Evolutionary conservation across 2,888 invertebrate species (phyloP).

Genomic region (Capitulum mitella): DNA sequence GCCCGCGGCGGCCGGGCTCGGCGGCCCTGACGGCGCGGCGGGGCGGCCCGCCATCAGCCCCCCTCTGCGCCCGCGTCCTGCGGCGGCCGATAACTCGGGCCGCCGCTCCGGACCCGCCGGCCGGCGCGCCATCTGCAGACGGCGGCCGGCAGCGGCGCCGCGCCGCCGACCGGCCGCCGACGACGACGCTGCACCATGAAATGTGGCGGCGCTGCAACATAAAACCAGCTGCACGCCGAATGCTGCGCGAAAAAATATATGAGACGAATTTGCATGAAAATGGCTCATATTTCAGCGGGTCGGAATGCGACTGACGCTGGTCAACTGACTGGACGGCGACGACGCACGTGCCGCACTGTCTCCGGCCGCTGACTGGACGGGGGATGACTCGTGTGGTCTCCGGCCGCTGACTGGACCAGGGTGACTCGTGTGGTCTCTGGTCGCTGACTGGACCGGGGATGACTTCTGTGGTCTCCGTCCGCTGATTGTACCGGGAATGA

Average conservation of each 20-base stretch:
- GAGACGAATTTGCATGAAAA: conserved; percentile 18
- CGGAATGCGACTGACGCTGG: background rate
- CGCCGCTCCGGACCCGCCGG: background rate
- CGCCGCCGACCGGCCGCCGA: background rate
- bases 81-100: background rate
- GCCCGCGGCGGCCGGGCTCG: too few relatives aligned
- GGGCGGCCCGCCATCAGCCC: conserved; percentile 5
- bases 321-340: background rate
- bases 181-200: conserved; percentile 14
- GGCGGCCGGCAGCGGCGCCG: background rate
- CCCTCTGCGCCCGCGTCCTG: conserved; percentile 12
- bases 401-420: too few relatives aligned
- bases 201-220: background rate
- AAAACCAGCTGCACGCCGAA: conserved; percentile 4
- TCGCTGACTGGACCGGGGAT: too few relatives aligned
- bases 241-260: background rate
- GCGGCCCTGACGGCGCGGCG: too few relatives aligned
- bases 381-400: too few relatives aligned
- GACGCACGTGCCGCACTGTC: background rate
- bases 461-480: too few relatives aligned
- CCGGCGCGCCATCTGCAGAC: background rate
- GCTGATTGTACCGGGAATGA: too few relatives aligned
- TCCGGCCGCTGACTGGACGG: too few relatives aligned
- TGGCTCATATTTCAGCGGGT: conserved; percentile 11
- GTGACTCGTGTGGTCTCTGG: too few relatives aligned